Conservation (phyloP, 2,113 vertebrate species). For the Leucosticte australis region DNA sequence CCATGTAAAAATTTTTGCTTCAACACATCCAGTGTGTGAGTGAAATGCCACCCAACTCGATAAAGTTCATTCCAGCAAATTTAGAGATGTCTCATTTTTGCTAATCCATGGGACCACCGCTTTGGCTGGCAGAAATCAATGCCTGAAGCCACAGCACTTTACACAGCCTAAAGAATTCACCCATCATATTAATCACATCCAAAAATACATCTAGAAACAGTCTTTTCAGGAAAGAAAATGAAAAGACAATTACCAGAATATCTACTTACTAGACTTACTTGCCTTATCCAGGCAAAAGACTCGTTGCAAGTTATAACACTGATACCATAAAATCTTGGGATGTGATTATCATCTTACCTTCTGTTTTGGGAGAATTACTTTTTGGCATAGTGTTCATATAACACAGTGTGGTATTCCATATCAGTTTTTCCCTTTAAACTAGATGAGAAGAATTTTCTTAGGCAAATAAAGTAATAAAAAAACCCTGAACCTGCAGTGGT, state of each 20-base stretch:
- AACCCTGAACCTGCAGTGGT: background rate
- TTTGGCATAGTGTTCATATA: background rate
- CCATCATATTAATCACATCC: background rate
- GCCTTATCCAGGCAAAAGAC: background rate
- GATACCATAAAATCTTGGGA: background rate
- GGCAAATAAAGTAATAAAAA: slow-evolving; percentile 45
- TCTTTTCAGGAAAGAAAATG: background rate
- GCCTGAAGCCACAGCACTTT: background rate
- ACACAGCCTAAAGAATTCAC: background rate
- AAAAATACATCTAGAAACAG: background rate
- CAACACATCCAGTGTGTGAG: background rate
- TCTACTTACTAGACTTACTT: background rate
- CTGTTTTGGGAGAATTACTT: background rate
- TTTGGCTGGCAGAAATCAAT: background rate
- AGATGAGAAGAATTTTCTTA: slow-evolving; percentile 25
- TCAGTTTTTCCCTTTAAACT: slow-evolving; percentile 17
- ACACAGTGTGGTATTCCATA: background rate
- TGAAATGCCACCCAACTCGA: background rate
- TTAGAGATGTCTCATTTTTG: background rate
- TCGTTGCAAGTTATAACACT: background rate
- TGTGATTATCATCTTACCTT: background rate
- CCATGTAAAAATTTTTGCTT: background rate
- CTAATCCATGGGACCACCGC: background rate
- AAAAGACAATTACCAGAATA: background rate
- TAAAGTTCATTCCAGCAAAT: background rate